A percentile compares a stretch with the other conserved stretches of the same genome.
Evolutionary conservation across 2,797 vertebrate species (phyloP).

Genomic region (Naso thynnoides): DNA sequence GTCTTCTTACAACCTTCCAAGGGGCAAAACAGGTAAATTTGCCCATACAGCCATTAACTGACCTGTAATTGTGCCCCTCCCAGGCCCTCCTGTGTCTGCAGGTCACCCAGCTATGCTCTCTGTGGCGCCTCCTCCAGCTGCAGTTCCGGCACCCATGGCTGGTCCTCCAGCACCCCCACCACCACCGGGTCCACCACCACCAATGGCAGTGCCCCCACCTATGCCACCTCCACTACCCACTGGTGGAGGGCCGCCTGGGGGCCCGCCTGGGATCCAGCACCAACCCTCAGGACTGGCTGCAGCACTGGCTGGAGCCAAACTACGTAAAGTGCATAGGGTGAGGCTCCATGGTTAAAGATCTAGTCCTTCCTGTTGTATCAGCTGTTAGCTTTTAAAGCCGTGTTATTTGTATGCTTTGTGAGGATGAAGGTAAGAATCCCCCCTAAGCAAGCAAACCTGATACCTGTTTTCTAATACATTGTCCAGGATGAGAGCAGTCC

Average conservation of each 20-base stretch:
- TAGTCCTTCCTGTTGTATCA: conserved; percentile 13
- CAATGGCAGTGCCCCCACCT: conserved; percentile 84
- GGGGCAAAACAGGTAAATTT: not conserved
- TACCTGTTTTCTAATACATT: conserved; percentile 26
- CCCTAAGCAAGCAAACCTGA: not conserved
- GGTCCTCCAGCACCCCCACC: conserved; percentile 91
- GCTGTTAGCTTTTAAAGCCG: not conserved
- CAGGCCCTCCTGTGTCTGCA: conserved; percentile 90
- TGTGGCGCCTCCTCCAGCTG: conserved; percentile 83
- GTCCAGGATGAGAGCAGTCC: conserved; percentile 94
- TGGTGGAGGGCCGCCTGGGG: conserved; percentile 86
- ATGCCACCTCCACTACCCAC: conserved; percentile 90
- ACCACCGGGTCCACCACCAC: conserved; percentile 85
- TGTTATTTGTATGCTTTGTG: not conserved
- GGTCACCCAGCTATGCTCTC: conserved; percentile 89
- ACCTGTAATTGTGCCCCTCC: conserved; percentile 67
- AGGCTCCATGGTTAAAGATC: conserved; percentile 63
- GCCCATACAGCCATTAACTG: conserved; percentile 28
- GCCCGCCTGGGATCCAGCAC: conserved; percentile 82
- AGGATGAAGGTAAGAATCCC: not conserved
- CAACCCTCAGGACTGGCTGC: conserved; percentile 93
- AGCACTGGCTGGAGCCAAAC: conserved; percentile 96
- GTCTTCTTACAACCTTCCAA: conserved; percentile 25
- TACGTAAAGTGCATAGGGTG: conserved; percentile 96
- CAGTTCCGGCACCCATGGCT: conserved; percentile 80